Conservation (phyloP, 2,113 vertebrate genomes). For the Neomonachus schauinslandi region DNA sequence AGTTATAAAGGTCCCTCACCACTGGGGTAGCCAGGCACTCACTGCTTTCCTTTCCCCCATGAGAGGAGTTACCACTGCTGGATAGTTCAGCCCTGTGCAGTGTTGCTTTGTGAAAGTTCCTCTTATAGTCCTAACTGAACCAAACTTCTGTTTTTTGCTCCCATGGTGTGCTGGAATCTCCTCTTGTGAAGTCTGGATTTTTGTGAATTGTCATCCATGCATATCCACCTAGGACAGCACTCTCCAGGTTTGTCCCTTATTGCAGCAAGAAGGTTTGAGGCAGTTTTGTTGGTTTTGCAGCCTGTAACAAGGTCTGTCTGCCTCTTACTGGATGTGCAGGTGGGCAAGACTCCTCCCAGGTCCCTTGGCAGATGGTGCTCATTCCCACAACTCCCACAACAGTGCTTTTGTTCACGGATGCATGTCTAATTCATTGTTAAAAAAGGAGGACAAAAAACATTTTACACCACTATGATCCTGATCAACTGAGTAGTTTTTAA, state of each 20-base stretch:
- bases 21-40: background rate
- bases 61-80: background rate
- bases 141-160: background rate
- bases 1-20: background rate
- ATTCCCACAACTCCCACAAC: background rate
- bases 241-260: background rate
- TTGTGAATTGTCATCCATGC: background rate
- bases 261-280: background rate
- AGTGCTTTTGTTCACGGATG: background rate
- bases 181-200: background rate
- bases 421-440: background rate
- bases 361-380: background rate
- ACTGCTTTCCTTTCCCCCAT: background rate
- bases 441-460: background rate
- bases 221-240: background rate
- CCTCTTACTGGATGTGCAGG: background rate
- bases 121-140: background rate
- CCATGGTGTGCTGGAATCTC: background rate
- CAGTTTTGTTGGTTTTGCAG: background rate
- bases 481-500: background rate
- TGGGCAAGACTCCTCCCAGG: background rate
- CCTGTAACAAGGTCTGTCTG: background rate
- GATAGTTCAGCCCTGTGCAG: background rate
- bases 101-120: background rate
- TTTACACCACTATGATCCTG: background rate